These are phyloP conservation scores for Chrysaora quinquecirrha DNA, from an alignment of 30 jellyfish, hydroid and myxozoan species.

Conservation along the genomic window DNA sequence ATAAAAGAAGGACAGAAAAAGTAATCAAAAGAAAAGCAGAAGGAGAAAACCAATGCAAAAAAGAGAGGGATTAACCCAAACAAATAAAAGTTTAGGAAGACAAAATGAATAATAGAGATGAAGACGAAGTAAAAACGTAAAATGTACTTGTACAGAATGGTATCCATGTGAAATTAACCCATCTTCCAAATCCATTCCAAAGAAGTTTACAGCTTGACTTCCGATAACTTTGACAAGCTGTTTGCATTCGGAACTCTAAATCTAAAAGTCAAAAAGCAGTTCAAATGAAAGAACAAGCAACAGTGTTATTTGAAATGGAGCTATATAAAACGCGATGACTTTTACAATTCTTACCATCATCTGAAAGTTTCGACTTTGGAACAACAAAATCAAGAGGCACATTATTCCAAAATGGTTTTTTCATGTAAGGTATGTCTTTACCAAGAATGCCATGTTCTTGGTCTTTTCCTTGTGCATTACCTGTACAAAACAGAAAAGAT, in stretches of 20 bases:
- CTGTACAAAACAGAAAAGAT: conserved; percentile 32
- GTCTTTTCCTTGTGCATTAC: conserved; percentile 97
- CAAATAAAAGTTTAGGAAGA: not conserved
- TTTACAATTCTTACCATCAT: conserved; percentile 31
- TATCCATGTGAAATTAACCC: conserved; percentile 92
- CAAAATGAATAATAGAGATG: not conserved
- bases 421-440: conserved; percentile 86
- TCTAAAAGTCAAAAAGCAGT: not conserved
- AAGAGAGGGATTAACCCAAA: no score
- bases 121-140: not conserved
- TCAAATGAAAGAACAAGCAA: not conserved
- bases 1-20: no score
- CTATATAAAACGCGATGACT: no score
- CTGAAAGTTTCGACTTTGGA: conserved; percentile 51
- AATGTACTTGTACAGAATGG: conserved; percentile 81
- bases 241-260: conserved; percentile 14
- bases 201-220: conserved; percentile 39
- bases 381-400: conserved; percentile 69
- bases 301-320: no score
- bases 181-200: conserved; percentile 96
- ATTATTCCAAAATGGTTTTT: conserved; percentile 86
- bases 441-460: conserved; percentile 92
- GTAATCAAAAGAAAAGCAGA: no score
- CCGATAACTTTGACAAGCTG: conserved; percentile 34
- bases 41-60: no score